phyloP scores from a whole-genome alignment of 2,888 invertebrate species.

The Autographa pulchrina region DNA sequence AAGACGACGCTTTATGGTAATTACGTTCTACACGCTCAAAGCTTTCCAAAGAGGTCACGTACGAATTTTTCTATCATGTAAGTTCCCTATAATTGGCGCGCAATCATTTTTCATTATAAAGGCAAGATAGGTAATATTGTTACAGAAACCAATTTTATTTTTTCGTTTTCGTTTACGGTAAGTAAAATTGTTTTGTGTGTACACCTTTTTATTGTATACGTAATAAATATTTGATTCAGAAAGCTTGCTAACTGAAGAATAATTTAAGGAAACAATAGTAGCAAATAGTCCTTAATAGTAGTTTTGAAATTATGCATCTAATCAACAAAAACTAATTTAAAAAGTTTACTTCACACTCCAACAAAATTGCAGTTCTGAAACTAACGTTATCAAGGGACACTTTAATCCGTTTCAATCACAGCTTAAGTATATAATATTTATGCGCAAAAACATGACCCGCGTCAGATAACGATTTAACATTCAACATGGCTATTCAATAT shows the following conservation, averaged over 20 bases:
- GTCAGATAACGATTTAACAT: conserved; percentile 38
- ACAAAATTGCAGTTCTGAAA: background rate
- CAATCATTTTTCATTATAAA: conserved; percentile 35
- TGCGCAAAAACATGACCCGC: conserved; percentile 15
- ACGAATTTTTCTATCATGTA: conserved; percentile 52
- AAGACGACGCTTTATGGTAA: conserved; percentile 58
- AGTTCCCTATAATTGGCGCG: conserved; percentile 29
- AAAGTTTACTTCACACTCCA: conserved; percentile 9
- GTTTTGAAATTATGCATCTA: too few species aligned
- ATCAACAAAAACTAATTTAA: conserved; percentile 14
- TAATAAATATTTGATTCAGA: too few species aligned
- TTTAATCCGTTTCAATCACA: conserved; percentile 29
- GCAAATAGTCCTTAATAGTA: too few species aligned
- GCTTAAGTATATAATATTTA: conserved; percentile 15
- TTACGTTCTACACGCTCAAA: conserved; percentile 52
- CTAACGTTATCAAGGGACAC: conserved; percentile 12
- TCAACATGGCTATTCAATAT: conserved; percentile 33
- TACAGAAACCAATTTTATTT: background rate
- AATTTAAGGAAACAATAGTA: too few species aligned
- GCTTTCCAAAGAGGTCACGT: conserved; percentile 45
- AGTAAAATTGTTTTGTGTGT: background rate
- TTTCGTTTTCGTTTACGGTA: background rate
- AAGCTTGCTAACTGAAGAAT: too few species aligned
- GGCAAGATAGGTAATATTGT: conserved; percentile 5
- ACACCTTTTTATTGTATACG: background rate